phyloP scores from a whole-genome alignment of 2,797 vertebrate species.

The Cephalopachus bancanus region DNA sequence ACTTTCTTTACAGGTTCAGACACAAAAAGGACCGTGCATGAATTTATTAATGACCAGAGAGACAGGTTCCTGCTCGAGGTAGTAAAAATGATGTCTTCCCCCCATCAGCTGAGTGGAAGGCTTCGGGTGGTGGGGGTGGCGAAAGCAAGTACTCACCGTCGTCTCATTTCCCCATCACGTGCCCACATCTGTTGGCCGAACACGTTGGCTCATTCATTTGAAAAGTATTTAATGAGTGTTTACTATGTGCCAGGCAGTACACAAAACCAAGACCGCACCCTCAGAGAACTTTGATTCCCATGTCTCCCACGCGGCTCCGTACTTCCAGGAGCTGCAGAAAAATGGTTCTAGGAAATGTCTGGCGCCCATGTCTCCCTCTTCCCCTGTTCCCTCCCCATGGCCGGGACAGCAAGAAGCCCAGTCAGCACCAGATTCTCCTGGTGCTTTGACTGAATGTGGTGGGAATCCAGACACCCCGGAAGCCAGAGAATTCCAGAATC shows the following conservation, averaged over 20 bases:
- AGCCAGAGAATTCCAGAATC: neutral
- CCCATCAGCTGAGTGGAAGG: neutral
- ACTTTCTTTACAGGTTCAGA: constrained; percentile 82
- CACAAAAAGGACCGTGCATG: constrained; percentile 79
- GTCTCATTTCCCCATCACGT: neutral
- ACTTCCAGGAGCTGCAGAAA: neutral
- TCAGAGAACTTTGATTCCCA: neutral
- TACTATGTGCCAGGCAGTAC: neutral
- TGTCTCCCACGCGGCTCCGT: neutral
- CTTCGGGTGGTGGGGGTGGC: neutral
- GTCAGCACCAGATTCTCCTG: neutral
- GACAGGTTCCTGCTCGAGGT: constrained; percentile 87
- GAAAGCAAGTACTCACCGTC: too few species aligned
- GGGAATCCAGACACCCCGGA: neutral
- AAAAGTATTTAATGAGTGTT: neutral
- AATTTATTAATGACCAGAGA: constrained; percentile 86
- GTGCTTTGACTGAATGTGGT: neutral
- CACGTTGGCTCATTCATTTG: neutral
- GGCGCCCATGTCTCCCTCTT: neutral
- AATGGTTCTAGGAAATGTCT: neutral
- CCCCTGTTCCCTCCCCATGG: neutral
- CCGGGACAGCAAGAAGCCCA: neutral
- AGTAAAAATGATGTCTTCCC: constrained; percentile 72
- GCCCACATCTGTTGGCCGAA: neutral
- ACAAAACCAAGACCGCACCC: neutral